Evolutionary conservation across 2,888 invertebrate genomes (phyloP), one percentile per base, ranked within the genome.

Genomic region (Phragmatobia fuliginosa): DNA sequence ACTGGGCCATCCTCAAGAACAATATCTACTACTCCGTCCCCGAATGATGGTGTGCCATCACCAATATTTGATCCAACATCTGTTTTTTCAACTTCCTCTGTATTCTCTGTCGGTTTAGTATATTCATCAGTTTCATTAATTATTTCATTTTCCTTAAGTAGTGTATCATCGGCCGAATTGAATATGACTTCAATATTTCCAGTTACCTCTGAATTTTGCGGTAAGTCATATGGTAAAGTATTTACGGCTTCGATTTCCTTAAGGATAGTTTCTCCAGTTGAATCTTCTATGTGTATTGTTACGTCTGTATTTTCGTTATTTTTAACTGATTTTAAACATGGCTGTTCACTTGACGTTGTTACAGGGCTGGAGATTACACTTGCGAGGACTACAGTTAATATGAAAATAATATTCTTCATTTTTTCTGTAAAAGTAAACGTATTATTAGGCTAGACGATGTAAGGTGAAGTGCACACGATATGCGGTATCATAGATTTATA

Each of bases 371-470:
- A 88, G 68, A 86, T 73, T 63, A 82, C 88, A 72, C 83, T 81
- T 66, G 84, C 83, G 66, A 91, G 73, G 71, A 88, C 90, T 80
- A 91, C 71, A 72, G 84, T 76, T 66, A 92, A 78, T 71, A 90
- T 70, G 72, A 91, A 75, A 71, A 87, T 66, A 72, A 85, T 71
- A 45, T 67, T 80, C 79, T 90, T 92, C 94, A 94, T 94, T 90
- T 90, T 87, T 88, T 88, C 93, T 93, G 90, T 66, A 83, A 92
- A 74, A 85, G 67, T 69, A 77, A 70, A 33, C 59, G 60, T 16
- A 62, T 62, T 83, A 66, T 67, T 56, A 41, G 45, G 62, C 41
- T 56, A 62, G 28, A 66, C 25, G 59, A 79, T 71, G 73, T 60
- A 21, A 65, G 18, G 56, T 67, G 65, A 67, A 83, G 73, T 81